Conservation (phyloP, 2,888 invertebrate genomes). For the Ophioninae sp. region DNA sequence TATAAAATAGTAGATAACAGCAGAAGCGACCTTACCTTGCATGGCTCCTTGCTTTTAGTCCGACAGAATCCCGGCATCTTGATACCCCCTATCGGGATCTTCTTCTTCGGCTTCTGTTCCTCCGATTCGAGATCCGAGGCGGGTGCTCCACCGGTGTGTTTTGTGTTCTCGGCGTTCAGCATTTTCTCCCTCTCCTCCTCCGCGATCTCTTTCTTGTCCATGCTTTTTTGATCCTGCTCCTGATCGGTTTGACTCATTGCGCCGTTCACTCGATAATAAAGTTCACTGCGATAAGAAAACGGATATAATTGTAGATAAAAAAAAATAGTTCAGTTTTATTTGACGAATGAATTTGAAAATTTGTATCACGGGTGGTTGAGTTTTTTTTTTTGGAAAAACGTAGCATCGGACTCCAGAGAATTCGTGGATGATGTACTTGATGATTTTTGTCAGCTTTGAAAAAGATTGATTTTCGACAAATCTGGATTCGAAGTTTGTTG, state of each 20-base stretch:
- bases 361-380: too few species aligned
- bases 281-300: slow-evolving; percentile 31
- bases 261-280: slow-evolving; percentile 3
- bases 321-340: too few species aligned
- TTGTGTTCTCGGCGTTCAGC: slow-evolving; percentile 85
- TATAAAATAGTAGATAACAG: too few species aligned
- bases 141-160: slow-evolving; percentile 80
- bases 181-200: slow-evolving; percentile 84
- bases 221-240: slow-evolving; percentile 72
- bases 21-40: slow-evolving; percentile 83
- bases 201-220: slow-evolving; percentile 79
- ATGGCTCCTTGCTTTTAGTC: slow-evolving; percentile 88
- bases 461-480: too few species aligned
- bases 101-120: slow-evolving; percentile 84
- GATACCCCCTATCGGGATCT: slow-evolving; percentile 93
- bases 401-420: too few species aligned
- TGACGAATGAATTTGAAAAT: too few species aligned
- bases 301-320: not conserved
- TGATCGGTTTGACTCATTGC: slow-evolving; percentile 72
- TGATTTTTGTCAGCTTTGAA: too few species aligned
- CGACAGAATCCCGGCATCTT: slow-evolving; percentile 94
- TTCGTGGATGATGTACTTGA: too few species aligned
- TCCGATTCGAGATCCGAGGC: slow-evolving; percentile 81
- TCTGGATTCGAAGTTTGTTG: too few species aligned
- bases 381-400: too few species aligned